Base-by-base conservation (phyloP, 2,113 vertebrate genomes). In the Crypturellus undulatus region DNA sequence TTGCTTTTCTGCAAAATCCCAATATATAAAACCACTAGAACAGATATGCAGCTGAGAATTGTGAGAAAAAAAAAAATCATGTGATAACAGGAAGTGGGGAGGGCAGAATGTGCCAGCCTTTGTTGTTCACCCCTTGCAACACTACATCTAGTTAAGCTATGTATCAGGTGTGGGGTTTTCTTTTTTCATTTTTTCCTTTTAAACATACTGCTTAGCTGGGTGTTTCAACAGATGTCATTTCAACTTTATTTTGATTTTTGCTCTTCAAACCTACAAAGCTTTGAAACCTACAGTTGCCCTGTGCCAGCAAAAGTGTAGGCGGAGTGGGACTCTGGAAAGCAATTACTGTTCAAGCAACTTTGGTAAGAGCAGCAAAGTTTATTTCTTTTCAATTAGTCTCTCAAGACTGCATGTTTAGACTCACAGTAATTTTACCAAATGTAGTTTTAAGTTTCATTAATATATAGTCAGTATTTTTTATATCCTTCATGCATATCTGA, bases 341-440 rank as follows among this genome's bases (percentile, higher is more conserved):
- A 99, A 99, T 98, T 99, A 98, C 43, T 99, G 99, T 97, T 99
- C 99, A 73, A 99, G 99, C 97, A 98, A 99, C 97, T 99, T 99
- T 7, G 99, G 99, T 99, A 98, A 98, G 99, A 90, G 90, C 93
- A 87, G 62, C 87, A 84, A 91, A 70, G 54, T 43, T 28, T 86
- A 45, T 92, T 94, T 91, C 64, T 94, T 90, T 90, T 73, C 84
- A 87, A 64, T 65, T 75, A 93, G 76, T 88, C 62, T 93, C 77
- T 84, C 56, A 38, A 59, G 72, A 62, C 59, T 47, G 28, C 67
- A 32, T 56, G 89, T 87, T 96, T 93, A 77, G 47, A 84, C 89
- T 92, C 69, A n/a, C 4, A 67, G 69, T 92, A 94, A 40, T 78
- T 72, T 69, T 70, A 62, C 15, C 30, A 72, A 71, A 83, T 84